Base-by-base conservation (phyloP, 1,140 invertebrate genomes). In the Helicoverpa armigera region DNA sequence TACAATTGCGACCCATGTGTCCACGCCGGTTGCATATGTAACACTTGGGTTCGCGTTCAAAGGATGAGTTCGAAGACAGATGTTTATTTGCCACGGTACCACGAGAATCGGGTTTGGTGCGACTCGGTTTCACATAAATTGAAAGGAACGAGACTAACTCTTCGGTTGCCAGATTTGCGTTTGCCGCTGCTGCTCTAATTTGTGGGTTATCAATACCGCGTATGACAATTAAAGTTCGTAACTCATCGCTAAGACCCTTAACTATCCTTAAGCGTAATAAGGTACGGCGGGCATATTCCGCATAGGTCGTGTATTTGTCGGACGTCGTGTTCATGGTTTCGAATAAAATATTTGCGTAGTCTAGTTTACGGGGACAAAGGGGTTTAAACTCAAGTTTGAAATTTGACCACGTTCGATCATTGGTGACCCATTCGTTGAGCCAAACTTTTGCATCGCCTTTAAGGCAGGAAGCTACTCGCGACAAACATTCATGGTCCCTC, bases 91-190 rank as follows among this genome's bases (percentile, higher is more conserved):
- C 13, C 53, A 14, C 16, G 16, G 16, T 14, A 14, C 14, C 12
- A 16, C 13, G 12, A 54, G 53, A 54, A 54, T 54, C 16, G 14
- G 53, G 2, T 11, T 16, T 75, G 2, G 43, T 10, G n/a, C 48
- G 60, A 14, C 5, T 14, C 9, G 74, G 74, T 12, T 63, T 77
- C 3, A 12, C 35, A 48, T 65, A 77, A 63, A 77, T 77, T 7
- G 74, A 48, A 16, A 65, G 53, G 29, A 77, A 77, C 18, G 74
- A 77, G 31, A 77, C 74, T 61, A 77, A n/a, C 13, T 18, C 5
- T 23, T 63, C 58, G 10, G 35, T 11, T 2, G 56, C 13, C 13
- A 76, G 60, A n/a, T 76, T 35, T 2, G 74, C 74, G 31, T 74
- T 74, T 7, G 72, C 72, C 3, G 58, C 56, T 2, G 74, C 74